Base-by-base conservation (phyloP, 1,140 invertebrate species). In the Triops longicaudatus region DNA sequence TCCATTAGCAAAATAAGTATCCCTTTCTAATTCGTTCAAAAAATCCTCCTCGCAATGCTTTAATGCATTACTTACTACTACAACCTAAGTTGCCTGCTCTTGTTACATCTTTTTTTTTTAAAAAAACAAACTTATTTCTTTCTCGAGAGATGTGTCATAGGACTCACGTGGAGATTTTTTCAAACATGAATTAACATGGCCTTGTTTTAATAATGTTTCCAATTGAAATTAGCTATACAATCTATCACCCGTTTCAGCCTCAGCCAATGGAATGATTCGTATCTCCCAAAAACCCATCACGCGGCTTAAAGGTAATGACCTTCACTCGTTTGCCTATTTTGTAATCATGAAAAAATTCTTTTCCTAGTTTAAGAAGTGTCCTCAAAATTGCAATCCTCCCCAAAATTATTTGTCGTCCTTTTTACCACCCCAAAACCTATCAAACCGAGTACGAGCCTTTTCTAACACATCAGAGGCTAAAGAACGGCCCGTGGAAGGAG, bases 341-440 rank as follows among this genome's bases (percentile, higher is more conserved):
- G 1, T 63, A n/a, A 11, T 63, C 17, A 10, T 63, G 0, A 12
- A 63, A 63, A 63, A 63, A 63, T 17, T n/a, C 22, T 14, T 63
- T 63, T 63, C 50, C 22, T n/a, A 63, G 22, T 22, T 63, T 63
- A n/a, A 17, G 11, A 44, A n/a, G 50, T 63, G 50, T 63, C 14
- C 50, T 63, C 17, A 63, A 9, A 63, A 22, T 12, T 22, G 10
- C 17, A n/a, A 63, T 17, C 50, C 5, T 63, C 6, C 22, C 11
- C 10, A n/a, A 17, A 6, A 63, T 77, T 77, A 77, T 50, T 77
- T 77, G 26, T 77, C 77, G 27, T 74, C 73, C 14, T 78, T 75
- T 73, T 79, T 81, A 75, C 86, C 86, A 74, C 91, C 91, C 93
- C 93, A 95, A 84, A 95, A 95, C 81, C 93, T 90, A 85, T 95